These are phyloP conservation scores for Neodiprion lecontei DNA, from an alignment of 1,140 invertebrate species.

Conservation along the genomic window DNA sequence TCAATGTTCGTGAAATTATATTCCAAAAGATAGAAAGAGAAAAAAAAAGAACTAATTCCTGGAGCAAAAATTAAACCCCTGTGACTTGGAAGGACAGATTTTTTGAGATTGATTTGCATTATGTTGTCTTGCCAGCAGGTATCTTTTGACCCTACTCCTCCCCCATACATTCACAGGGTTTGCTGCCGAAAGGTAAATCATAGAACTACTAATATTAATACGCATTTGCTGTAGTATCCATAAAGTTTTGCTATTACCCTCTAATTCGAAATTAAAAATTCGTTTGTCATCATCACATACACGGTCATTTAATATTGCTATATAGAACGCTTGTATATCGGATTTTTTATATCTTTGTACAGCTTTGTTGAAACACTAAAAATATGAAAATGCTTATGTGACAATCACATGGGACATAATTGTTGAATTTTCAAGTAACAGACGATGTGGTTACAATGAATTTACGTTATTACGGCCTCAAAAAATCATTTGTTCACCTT, in stretches of 20 bases:
- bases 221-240: not conserved
- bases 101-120: constrained; percentile 49
- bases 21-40: too few relatives aligned
- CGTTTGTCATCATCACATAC: too few relatives aligned
- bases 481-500: not conserved
- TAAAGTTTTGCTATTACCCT: not conserved
- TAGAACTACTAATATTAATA: constrained; percentile 44
- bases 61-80: not conserved
- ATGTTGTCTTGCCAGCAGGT: constrained; percentile 58
- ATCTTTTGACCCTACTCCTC: constrained; percentile 54
- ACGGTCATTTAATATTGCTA: too few relatives aligned
- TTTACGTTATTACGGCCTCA: not conserved
- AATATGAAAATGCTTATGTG: not conserved
- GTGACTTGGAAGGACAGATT: constrained; percentile 2
- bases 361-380: not conserved
- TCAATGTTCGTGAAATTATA: too few relatives aligned
- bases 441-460: too few relatives aligned
- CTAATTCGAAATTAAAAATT: too few relatives aligned
- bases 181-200: constrained; percentile 56
- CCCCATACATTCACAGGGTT: constrained; percentile 56
- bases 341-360: not conserved
- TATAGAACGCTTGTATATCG: not conserved
- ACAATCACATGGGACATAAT: not conserved
- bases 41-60: too few relatives aligned
- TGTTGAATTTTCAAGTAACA: too few relatives aligned